Evolutionary conservation across 2,797 vertebrate species (phyloP).

Genomic region (Argyrosomus regius): DNA sequence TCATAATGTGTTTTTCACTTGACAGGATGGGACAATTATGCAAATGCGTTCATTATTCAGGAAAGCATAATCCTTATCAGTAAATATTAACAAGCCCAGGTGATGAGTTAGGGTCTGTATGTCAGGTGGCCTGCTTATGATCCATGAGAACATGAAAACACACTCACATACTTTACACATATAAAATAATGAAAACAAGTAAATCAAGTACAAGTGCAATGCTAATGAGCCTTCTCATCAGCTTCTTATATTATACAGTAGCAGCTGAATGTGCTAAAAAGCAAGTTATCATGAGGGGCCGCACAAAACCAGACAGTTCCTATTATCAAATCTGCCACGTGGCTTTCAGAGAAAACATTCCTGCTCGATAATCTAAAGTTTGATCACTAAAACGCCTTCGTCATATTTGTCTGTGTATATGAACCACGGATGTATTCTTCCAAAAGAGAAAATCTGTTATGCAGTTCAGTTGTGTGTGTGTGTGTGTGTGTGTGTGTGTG

Average conservation of each 20-base stretch:
- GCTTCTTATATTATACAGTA: slow-evolving; percentile 11
- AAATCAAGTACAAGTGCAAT: slow-evolving; percentile 38
- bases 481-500: slow-evolving; percentile 6
- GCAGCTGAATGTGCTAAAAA: slow-evolving; percentile 19
- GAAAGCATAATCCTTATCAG: slow-evolving; percentile 58
- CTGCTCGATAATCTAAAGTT: slow-evolving; percentile 62
- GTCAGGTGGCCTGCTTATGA: slow-evolving; percentile 54
- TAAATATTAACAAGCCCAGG: slow-evolving; percentile 65
- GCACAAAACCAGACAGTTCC: slow-evolving; percentile 1
- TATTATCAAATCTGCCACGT: slow-evolving; percentile 32
- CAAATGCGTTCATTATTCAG: slow-evolving; percentile 65
- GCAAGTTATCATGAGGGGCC: slow-evolving; percentile 21
- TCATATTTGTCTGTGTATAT: slow-evolving; percentile 39
- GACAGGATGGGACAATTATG: slow-evolving; percentile 67
- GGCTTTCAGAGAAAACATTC: slow-evolving; percentile 41
- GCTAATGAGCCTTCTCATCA: slow-evolving; percentile 36
- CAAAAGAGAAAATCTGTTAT: slow-evolving; percentile 61
- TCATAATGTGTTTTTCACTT: slow-evolving; percentile 70
- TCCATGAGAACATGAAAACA: slow-evolving; percentile 32
- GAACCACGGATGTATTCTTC: slow-evolving; percentile 63
- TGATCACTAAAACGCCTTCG: slow-evolving; percentile 45
- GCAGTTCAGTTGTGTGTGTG: slow-evolving; percentile 56
- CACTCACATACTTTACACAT: slow-evolving; percentile 31
- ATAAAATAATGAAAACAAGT: slow-evolving; percentile 27
- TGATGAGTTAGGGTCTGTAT: slow-evolving; percentile 52